Conservation (phyloP, 2,113 vertebrate genomes). For the Microtus oregoni region DNA sequence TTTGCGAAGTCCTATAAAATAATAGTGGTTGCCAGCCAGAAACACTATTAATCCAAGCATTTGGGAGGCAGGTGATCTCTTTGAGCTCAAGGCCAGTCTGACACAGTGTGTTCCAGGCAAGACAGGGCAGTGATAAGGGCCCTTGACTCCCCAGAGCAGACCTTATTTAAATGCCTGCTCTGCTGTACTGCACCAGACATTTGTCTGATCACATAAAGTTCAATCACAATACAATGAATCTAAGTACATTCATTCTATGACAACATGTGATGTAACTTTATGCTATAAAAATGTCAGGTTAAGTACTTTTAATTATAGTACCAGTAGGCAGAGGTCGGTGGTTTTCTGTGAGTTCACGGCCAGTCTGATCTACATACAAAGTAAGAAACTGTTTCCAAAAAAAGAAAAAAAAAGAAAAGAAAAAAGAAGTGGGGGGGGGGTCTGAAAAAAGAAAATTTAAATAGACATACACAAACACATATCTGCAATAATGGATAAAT, state of each 20-base stretch:
- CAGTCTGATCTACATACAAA: neutral
- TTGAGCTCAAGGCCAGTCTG: neutral
- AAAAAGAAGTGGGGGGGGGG: too few species aligned
- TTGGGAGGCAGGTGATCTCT: neutral
- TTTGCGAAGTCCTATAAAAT: neutral
- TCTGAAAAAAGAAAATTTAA: neutral
- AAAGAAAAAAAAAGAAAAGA: neutral
- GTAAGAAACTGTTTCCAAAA: neutral
- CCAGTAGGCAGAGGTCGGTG: neutral
- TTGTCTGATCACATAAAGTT: neutral
- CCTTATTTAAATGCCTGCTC: neutral
- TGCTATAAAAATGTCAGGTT: constrained; percentile 28
- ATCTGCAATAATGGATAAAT: neutral
- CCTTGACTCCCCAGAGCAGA: neutral
- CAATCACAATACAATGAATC: constrained; percentile 25
- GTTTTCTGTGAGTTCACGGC: neutral
- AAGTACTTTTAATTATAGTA: neutral
- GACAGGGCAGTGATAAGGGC: neutral
- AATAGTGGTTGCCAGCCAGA: neutral
- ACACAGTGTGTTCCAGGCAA: neutral
- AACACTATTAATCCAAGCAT: neutral
- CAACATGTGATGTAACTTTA: neutral
- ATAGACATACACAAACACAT: neutral
- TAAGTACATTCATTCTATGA: neutral
- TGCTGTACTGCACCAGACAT: neutral